Conservation (phyloP, 1,140 invertebrate species). For the Adelges cooleyi region DNA sequence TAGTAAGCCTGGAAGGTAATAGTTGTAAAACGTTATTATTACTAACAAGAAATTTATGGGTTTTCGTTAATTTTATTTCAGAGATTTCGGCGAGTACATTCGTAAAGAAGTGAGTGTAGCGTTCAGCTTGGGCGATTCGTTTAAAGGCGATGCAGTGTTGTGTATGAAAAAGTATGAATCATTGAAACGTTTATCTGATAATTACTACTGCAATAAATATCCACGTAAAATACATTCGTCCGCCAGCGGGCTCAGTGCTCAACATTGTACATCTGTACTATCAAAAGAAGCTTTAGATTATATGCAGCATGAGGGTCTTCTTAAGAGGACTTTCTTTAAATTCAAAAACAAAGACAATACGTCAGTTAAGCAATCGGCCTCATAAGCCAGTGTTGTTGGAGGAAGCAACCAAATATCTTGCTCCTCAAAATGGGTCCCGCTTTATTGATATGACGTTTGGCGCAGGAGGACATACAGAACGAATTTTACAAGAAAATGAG, state of each 20-base stretch:
- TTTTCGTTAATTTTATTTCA: conserved; percentile 41
- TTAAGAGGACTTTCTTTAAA: not conserved
- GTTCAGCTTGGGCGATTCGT: conserved; percentile 48
- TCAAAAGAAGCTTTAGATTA: conserved; percentile 54
- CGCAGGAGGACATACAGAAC: conserved; percentile 71
- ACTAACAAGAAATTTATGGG: not conserved
- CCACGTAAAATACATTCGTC: conserved; percentile 45
- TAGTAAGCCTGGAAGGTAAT: conserved; percentile 58
- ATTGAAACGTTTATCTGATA: conserved; percentile 55
- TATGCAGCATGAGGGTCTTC: not conserved
- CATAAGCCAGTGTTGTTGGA: conserved; percentile 61
- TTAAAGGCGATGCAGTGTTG: conserved; percentile 42
- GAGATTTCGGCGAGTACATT: conserved; percentile 64
- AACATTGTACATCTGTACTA: conserved; percentile 58
- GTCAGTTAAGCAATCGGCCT: conserved; percentile 23
- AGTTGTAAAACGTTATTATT: conserved; percentile 26
- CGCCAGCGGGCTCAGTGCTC: conserved; percentile 52
- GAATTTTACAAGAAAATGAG: conserved; percentile 46
- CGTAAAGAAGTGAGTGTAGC: conserved; percentile 53
- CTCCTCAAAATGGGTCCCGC: conserved; percentile 47
- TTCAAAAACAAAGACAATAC: conserved; percentile 8
- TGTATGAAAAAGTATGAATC: conserved; percentile 54
- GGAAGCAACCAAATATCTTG: conserved; percentile 55
- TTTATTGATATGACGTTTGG: conserved; percentile 90
- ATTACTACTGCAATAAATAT: conserved; percentile 56